Evolutionary conservation across 2,888 invertebrate genomes (phyloP), one percentile per base, ranked within the genome.

Genomic region (Aplocera efformata): DNA sequence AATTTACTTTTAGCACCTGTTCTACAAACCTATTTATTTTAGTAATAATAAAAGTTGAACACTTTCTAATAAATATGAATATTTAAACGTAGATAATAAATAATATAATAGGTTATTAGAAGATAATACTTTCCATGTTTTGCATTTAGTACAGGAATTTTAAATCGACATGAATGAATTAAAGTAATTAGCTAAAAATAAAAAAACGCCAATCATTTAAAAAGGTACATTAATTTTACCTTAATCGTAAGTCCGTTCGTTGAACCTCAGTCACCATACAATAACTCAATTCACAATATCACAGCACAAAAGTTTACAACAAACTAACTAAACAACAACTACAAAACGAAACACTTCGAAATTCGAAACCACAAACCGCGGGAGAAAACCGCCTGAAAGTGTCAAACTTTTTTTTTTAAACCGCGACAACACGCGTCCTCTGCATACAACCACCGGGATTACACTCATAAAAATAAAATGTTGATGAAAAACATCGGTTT

Each of bases 381-480:
- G 22, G 7, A 17, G 29, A 29, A 13, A 6, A 17, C 13, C 17
- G 26, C 40, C 32, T 11, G 27, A 34, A 32, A 37, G 28, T 36
- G 40, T 36, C 40, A 40, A 36, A 17, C 9, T 21, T n/a, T n/a
- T 38, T 44, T 38, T 37, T 10, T 11, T 32, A 10, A 48, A 51
- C 50, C 51, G 42, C 52, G 29, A 50, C 57, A 42, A 46, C 48
- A 36, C 40, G 28, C 42, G 22, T 21, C 30, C 41, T 17, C 32
- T 7, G 22, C 40, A 37, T 40, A 36, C 40, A 17, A 33, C 45
- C 26, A 67, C 63, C 60, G 56, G 53, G 66, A 60, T 68, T 74
- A 69, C 69, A 67, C 67, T 71, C 66, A 76, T 74, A 71, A 77
- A 79, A 79, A 78, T 78, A 79, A 77, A 75, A 61, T 67, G 50